Evolutionary conservation across 2,113 vertebrate genomes (phyloP).

Genomic region (Colaptes auratus): DNA sequence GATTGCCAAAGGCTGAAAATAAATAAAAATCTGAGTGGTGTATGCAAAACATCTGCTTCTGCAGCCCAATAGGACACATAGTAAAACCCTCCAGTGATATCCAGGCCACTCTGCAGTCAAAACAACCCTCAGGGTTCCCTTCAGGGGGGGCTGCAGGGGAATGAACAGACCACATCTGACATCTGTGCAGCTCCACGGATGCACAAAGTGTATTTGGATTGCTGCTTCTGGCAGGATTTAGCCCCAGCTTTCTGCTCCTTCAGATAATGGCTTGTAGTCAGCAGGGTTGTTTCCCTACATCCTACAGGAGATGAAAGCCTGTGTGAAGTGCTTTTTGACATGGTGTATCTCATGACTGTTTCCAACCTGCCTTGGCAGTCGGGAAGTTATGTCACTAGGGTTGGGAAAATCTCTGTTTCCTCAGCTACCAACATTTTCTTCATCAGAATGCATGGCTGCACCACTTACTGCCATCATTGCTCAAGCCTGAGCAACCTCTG

Average conservation of each 20-base stretch:
- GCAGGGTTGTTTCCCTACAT: background rate
- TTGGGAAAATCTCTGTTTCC: background rate
- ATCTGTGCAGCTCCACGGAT: background rate
- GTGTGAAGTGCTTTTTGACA: background rate
- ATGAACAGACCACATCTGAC: rapidly evolving
- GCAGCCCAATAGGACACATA: background rate
- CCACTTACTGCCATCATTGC: background rate
- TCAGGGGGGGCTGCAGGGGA: rapidly evolving
- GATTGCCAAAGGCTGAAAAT: background rate
- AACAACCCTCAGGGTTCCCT: background rate
- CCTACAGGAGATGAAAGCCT: background rate
- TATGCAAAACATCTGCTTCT: background rate
- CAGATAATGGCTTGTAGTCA: background rate
- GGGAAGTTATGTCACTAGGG: background rate
- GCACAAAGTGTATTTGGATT: background rate
- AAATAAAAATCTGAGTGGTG: background rate
- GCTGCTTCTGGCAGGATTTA: background rate
- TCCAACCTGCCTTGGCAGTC: background rate
- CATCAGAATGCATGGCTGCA: rapidly evolving
- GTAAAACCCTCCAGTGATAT: background rate
- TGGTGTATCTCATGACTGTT: background rate
- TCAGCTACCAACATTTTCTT: background rate
- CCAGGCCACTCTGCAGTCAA: background rate
- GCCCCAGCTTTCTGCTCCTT: background rate
- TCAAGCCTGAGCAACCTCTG: background rate